Percentiles rank a stretch among this genome's conserved stretches.
Conservation (phyloP, 2,113 vertebrate species). For the Pelodiscus sinensis region DNA sequence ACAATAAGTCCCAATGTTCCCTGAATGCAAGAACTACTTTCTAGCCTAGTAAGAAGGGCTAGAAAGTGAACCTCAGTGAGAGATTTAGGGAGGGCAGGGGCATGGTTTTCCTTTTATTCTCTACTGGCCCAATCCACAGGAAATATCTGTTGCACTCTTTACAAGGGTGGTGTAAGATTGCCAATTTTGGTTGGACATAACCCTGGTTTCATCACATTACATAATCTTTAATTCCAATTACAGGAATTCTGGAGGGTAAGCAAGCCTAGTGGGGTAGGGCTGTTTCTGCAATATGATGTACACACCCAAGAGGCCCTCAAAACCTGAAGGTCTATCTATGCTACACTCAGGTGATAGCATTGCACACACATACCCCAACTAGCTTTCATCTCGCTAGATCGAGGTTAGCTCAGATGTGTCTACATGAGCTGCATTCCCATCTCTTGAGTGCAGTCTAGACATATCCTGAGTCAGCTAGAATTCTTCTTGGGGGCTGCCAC, state of each 20-base stretch:
- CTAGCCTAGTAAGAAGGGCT: not conserved
- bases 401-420: not conserved
- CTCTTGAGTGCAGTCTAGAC: not conserved
- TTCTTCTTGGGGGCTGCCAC: not conserved
- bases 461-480: not conserved
- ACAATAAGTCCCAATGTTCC: not conserved
- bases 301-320: not conserved
- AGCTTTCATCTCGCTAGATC: not conserved
- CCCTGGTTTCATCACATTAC: too few species aligned
- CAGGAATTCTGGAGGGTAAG: too few species aligned
- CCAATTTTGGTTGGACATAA: too few species aligned
- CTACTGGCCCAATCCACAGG: fast-evolving
- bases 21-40: not conserved
- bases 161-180: not conserved
- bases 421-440: not conserved
- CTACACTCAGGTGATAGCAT: not conserved
- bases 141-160: not conserved
- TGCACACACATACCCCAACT: not conserved
- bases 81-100: not conserved
- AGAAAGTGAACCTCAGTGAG: too few species aligned
- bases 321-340: not conserved
- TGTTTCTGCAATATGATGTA: not conserved
- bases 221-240: too few species aligned
- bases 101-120: not conserved
- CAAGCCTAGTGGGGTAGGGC: too few species aligned